A percentile compares a stretch with the other conserved stretches of the same genome.
Evolutionary conservation across 2,888 invertebrate genomes (phyloP).

Genomic region (Aplocera efformata): DNA sequence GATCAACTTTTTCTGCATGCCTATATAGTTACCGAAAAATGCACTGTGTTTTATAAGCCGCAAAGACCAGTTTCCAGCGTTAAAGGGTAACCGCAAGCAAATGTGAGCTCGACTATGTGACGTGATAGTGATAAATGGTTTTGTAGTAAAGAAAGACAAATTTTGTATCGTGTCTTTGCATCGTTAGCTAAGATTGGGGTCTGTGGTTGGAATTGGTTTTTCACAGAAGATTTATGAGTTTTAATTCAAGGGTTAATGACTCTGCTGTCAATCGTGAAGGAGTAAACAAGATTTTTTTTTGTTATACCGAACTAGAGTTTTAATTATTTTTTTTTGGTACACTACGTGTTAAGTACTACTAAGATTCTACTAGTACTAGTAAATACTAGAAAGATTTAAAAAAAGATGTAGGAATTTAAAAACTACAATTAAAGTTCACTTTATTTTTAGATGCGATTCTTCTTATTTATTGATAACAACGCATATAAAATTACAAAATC

Average conservation of each 20-base stretch:
- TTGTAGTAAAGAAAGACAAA: constrained; percentile 53
- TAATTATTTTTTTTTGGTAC: too few species aligned
- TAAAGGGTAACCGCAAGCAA: background rate
- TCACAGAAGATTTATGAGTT: constrained; percentile 26
- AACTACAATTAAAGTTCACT: too few species aligned
- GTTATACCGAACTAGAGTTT: background rate
- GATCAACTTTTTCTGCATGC: constrained; percentile 26
- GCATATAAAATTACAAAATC: too few species aligned
- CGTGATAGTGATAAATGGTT: constrained; percentile 52
- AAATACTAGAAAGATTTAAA: too few species aligned
- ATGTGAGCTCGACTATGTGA: constrained; percentile 23
- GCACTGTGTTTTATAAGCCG: background rate
- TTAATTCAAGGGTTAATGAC: constrained; percentile 14
- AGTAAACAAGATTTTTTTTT: constrained; percentile 1
- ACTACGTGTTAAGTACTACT: too few species aligned
- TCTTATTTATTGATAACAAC: too few species aligned
- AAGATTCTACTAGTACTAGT: too few species aligned
- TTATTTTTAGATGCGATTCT: too few species aligned
- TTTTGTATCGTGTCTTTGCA: constrained; percentile 54
- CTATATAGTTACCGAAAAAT: background rate
- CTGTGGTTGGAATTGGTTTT: constrained; percentile 29
- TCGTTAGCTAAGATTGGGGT: constrained; percentile 50
- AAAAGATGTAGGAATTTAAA: too few species aligned
- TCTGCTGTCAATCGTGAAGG: constrained; percentile 12
- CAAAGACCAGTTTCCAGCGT: background rate